phyloP scores from a whole-genome alignment of 2,888 invertebrate genomes.

The Agonopterix subpropinquella region DNA sequence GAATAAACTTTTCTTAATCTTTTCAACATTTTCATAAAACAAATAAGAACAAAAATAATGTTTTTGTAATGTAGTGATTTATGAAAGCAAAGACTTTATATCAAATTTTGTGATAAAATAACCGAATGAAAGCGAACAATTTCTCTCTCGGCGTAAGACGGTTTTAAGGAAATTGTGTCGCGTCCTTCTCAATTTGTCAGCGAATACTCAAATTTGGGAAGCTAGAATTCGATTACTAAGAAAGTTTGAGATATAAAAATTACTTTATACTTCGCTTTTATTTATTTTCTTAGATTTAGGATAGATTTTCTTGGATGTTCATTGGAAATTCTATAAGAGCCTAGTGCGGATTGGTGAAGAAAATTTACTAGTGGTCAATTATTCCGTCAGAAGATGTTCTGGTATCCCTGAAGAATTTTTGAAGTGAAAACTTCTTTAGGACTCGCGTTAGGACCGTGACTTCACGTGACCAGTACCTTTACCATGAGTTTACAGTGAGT shows the following conservation, averaged over 20 bases:
- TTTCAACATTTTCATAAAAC: no score
- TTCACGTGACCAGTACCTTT: no score
- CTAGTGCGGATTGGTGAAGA: neutral
- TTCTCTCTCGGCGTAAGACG: conserved; percentile 2
- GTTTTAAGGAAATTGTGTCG: conserved; percentile 7
- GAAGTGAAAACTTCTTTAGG: no score
- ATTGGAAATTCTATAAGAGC: neutral
- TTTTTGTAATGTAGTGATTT: no score
- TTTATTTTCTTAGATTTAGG: neutral
- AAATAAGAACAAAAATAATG: neutral
- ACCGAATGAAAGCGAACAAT: conserved; percentile 5
- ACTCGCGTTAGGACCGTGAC: no score
- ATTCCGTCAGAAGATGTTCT: no score
- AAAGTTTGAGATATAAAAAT: conserved; percentile 3
- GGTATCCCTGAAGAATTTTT: no score
- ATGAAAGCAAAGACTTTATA: neutral
- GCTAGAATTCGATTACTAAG: conserved; percentile 3
- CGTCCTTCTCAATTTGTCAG: conserved; percentile 8
- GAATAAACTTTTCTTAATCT: no score
- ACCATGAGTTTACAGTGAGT: no score
- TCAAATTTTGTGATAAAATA: conserved; percentile 1
- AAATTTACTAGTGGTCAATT: no score
- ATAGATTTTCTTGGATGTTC: neutral
- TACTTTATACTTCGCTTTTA: neutral
- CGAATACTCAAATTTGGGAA: conserved; percentile 1